phyloP scores from a whole-genome alignment of 2,797 vertebrate genomes.

The Rhinatrema bivittatum region DNA sequence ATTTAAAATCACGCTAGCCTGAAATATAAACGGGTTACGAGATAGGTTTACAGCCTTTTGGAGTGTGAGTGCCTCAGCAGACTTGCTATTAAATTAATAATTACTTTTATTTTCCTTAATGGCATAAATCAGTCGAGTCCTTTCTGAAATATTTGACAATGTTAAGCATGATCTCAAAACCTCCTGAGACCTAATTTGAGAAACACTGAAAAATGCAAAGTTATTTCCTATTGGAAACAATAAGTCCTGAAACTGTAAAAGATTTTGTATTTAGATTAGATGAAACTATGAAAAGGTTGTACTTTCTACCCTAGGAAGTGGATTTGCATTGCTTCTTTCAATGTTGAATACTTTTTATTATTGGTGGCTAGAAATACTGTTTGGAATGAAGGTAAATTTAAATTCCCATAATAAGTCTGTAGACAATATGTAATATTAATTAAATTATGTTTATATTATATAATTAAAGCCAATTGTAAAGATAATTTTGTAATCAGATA shows the following conservation, averaged over 20 bases:
- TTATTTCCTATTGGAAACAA: constrained; percentile 23
- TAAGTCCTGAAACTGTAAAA: too few species aligned
- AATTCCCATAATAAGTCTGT: too few species aligned
- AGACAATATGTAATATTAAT: too few species aligned
- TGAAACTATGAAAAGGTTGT: constrained; percentile 5
- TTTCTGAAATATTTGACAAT: constrained; percentile 7
- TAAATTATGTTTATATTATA: too few species aligned
- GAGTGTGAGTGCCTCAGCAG: neutral
- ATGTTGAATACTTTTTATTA: constrained; percentile 8
- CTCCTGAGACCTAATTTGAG: constrained; percentile 29
- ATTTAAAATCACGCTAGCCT: neutral
- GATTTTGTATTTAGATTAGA: too few species aligned
- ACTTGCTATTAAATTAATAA: constrained; percentile 12
- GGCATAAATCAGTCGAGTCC: constrained; percentile 11
- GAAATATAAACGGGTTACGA: too few species aligned
- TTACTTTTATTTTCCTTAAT: constrained; percentile 16
- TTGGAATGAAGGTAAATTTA: too few species aligned
- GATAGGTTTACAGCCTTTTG: neutral
- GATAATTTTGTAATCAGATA: too few species aligned
- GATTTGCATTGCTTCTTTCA: neutral
- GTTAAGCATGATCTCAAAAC: constrained; percentile 2
- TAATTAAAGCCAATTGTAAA: too few species aligned
- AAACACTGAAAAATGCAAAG: constrained; percentile 6
- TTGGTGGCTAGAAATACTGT: constrained; percentile 2
- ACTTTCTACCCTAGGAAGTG: constrained; percentile 9